Conservation (phyloP, 1,140 invertebrate genomes). For the Oscheius sp. region DNA sequence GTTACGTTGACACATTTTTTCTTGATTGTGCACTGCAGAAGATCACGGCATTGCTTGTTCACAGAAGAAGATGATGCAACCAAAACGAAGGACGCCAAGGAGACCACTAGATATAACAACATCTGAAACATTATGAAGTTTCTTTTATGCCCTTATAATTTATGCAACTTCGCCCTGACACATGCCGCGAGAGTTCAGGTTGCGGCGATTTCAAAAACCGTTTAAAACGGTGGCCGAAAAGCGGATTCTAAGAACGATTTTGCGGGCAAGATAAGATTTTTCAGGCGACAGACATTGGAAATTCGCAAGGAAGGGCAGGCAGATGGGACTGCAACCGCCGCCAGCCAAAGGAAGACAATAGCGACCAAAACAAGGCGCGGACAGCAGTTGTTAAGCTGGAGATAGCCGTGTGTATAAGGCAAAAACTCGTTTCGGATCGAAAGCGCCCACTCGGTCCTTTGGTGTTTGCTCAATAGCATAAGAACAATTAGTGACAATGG, state of each 20-base stretch:
- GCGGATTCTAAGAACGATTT: too few relatives aligned
- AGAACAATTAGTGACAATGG: too few relatives aligned
- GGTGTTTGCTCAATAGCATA: too few relatives aligned
- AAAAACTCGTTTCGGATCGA: conserved; percentile 10
- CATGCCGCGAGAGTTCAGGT: too few relatives aligned
- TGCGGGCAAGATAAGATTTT: too few relatives aligned
- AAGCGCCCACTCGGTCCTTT: background rate
- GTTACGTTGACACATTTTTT: conserved; percentile 48
- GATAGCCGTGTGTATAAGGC: conserved; percentile 8
- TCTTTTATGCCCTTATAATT: background rate
- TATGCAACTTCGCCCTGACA: too few relatives aligned
- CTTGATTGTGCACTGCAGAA: conserved; percentile 32
- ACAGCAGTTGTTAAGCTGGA: conserved; percentile 6
- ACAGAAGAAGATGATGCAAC: conserved; percentile 11
- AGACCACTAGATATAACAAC: background rate
- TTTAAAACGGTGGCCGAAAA: too few relatives aligned
- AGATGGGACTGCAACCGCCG: background rate
- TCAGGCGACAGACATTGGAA: too few relatives aligned
- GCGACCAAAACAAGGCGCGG: background rate
- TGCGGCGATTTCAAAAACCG: too few relatives aligned
- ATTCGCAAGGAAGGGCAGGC: too few relatives aligned
- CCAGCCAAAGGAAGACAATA: background rate
- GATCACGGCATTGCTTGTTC: conserved; percentile 32
- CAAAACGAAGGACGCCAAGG: background rate
- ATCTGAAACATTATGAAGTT: background rate